Evolutionary conservation across 2,113 vertebrate species (phyloP), one percentile per base, ranked within the genome.

Genomic region (Phrynosoma platyrhinos): DNA sequence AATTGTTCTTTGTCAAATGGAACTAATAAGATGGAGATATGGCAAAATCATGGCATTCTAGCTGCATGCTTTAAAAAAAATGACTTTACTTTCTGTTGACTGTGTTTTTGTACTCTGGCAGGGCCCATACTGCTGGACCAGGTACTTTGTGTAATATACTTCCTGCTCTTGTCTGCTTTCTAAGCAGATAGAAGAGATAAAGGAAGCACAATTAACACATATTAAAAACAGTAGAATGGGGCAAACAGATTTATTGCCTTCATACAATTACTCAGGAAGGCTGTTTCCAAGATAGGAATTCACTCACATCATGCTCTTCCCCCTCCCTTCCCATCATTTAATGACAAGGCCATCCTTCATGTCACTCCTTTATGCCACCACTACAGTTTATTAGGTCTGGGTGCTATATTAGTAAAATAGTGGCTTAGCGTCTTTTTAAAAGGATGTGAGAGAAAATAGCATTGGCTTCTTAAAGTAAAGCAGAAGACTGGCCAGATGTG

Each of bases 171-270:
- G 40, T 77, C 84, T 85, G 58, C 58, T 78, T 85, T 77, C 55
- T 77, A 32, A 27, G 23, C 72, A 40, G 42, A 66, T 52, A 88
- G 27, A 32, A 53, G 80, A 77, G 55, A 68, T 21, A 76, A 87
- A 87, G 71, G 40, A 82, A 82, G 72, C 40, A 52, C 40, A 62
- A 76, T 79, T 82, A 85, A 77, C 55, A 78, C 79, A 42, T 64
- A 30, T 87, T 82, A 75, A 68, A 64, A 71, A 25, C 5, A 47
- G 27, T 14, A 12, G 20, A 66, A 27, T 4, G 12, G 14, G 30
- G 20, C 72, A 83, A 42, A 32, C 27, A 66, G 80, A 77, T 88
- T 74, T 66, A 83, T 83, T 83, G 62, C 47, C 74, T 79, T 78
- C 3, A 10, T 14, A 53, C n/a, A 58, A 30, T 68, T 55, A 30